Base-by-base conservation (phyloP, 2,888 invertebrate species). In the Molanna angustata region DNA sequence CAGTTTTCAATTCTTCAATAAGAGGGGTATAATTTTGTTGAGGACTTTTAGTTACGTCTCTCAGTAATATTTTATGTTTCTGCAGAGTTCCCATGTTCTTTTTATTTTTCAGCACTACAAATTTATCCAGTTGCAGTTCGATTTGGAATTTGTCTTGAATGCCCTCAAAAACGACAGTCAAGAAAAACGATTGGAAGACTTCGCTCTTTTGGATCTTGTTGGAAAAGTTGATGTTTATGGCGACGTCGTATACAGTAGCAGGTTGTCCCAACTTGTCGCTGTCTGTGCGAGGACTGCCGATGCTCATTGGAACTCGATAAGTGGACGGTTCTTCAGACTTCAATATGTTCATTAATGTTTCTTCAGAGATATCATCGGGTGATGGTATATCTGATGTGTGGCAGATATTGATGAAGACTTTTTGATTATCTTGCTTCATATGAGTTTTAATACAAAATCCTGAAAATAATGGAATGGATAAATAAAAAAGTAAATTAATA, bases 231-330 rank as follows among this genome's bases (percentile, higher is more conserved):
- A 88, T 80, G 69, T 91, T 88, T 22, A 95, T 81, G 2, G 91
- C 90, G 20, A 95, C 83, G 69, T 95, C 94, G 66, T 88, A 90
- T 0, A 84, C 90, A 52, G 83, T 82, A 31, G 87, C 86, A 0
- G 83, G 80, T 17, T 79, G 74, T 21, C 89, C 88, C 46, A 82
- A 79, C 68, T 90, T 93, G 67, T 94, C 94, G 17, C 74, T 70
- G 64, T 91, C 92, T 4, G 79, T 78, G 61, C 87, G 84, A 3
- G 88, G 83, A 65, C 88, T 87, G 0, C 93, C 93, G 59, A 95
- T 86, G 67, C 94, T 94, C 90, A 95, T 90, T 0, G 94, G 94
- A 39, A 95, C 84, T 57, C 87, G 76, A 69, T 84, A 94, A 41
- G 80, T 80, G 2, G 84, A 80, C 0, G 86, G 83, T 44, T 86